Conservation (phyloP, 2,888 invertebrate genomes). For the Hylaea fasciaria region DNA sequence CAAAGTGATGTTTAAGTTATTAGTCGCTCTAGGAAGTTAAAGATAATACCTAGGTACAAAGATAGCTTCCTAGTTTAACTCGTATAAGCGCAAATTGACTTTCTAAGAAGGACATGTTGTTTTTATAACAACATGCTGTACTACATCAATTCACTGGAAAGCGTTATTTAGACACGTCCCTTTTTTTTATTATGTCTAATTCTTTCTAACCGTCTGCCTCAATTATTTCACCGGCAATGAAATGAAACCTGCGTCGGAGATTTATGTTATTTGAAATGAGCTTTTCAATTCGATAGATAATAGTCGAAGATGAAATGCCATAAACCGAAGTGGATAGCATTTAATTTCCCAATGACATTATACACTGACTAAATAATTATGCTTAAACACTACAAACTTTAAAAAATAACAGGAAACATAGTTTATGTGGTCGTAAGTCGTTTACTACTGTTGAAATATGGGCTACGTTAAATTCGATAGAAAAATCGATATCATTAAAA, state of each 20-base stretch:
- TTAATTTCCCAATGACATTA: slow-evolving; percentile 15
- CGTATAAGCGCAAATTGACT: slow-evolving; percentile 11
- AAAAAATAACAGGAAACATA: slow-evolving; percentile 1
- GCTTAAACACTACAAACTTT: slow-evolving; percentile 15
- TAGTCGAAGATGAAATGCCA: slow-evolving; percentile 21
- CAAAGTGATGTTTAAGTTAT: neutral
- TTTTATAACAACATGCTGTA: slow-evolving; percentile 14
- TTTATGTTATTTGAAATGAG: slow-evolving; percentile 41
- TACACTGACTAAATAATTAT: slow-evolving; percentile 19
- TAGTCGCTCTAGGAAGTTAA: neutral
- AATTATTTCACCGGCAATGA: slow-evolving; percentile 30
- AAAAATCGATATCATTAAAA: slow-evolving; percentile 12
- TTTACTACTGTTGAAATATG: neutral
- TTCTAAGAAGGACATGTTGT: slow-evolving; percentile 25
- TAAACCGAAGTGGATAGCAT: slow-evolving; percentile 2
- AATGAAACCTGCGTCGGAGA: slow-evolving; percentile 27
- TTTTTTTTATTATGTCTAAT: slow-evolving; percentile 29
- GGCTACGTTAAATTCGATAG: neutral
- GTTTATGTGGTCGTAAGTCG: neutral
- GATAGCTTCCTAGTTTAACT: slow-evolving; percentile 2
- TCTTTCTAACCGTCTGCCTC: slow-evolving; percentile 17
- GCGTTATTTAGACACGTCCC: slow-evolving; percentile 24
- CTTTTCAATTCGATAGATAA: slow-evolving; percentile 20
- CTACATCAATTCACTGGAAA: slow-evolving; percentile 17
- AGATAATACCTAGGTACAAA: neutral